Base-by-base conservation (phyloP, 2,888 invertebrate species). In the Drosophila bunnanda region DNA sequence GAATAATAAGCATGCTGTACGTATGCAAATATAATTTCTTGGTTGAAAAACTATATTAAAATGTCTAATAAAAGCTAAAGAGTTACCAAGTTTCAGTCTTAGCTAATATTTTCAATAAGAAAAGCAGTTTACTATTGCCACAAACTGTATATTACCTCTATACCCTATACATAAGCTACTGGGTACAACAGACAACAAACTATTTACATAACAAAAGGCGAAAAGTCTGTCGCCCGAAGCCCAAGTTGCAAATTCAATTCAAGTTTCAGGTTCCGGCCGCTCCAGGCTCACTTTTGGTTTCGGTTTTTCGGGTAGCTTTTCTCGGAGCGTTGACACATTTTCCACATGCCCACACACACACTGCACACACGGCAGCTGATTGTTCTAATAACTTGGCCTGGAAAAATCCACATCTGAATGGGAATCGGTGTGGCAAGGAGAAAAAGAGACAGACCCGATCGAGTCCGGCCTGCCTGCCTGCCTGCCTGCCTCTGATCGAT, bases 171-270 rank as follows among this genome's bases (percentile, higher is more conserved):
- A 8, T 13, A 1, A 2, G 38, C 30, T 12, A 46, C 64, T 30
- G 38, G 46, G 62, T 28, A 30, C 17, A 15, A 15, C 62, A 30
- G 25, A 46, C 30, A 46, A 50, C 20, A 43, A 39, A 69, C 55
- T 58, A 86, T 84, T 84, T 85, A 77, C 88, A 84, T 82, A 85
- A 88, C 80, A 84, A 84, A 68, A 82, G 88, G 80, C 82, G 86
- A 82, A 85, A 80, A 85, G 70, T 54, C 78, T 78, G 88, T 78
- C 88, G 85, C 88, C 88, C 71, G 61, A 44, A 75, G 81, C 79
- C 82, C 60, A 4, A 85, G 71, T 77, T 76, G 25, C 65, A 64
- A 48, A 60, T 70, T 32, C 39, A 64, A 48, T 71, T 70, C 34
- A 44, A 52, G 55, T 50, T 50, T 38, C 28, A 67, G 68, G 48